Evolutionary conservation across 2,113 vertebrate genomes (phyloP).

Genomic region (Mirza zaza): DNA sequence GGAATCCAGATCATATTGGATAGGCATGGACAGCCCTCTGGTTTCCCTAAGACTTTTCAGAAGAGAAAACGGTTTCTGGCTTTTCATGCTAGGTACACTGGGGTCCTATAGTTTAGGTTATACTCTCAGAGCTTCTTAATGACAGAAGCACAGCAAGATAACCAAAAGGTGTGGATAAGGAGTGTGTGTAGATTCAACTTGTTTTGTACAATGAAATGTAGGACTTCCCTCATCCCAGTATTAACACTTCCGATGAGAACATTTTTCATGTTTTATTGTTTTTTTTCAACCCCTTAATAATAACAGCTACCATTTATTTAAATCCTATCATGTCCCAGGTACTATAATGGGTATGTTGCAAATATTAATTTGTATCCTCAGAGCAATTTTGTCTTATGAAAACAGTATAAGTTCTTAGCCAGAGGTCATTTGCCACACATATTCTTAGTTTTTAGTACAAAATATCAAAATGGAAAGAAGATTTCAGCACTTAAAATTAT

Average conservation of each 20-base stretch:
- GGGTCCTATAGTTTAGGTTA: neutral
- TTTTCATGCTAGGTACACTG: neutral
- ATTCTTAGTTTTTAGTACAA: neutral
- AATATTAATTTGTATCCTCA: neutral
- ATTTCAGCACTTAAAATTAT: neutral
- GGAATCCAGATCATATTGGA: neutral
- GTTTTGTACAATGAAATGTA: neutral
- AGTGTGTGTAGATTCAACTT: neutral
- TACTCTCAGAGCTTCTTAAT: neutral
- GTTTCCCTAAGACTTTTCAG: neutral
- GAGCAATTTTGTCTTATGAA: neutral
- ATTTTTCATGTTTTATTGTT: neutral
- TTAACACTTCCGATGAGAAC: neutral
- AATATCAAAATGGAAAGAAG: neutral
- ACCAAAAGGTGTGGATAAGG: rapidly evolving
- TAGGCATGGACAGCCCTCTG: neutral
- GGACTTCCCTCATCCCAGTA: neutral
- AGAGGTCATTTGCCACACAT: neutral
- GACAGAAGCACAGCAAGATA: neutral
- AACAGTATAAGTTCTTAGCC: neutral
- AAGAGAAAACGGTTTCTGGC: neutral
- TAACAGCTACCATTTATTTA: conserved; percentile 6
- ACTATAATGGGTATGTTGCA: neutral
- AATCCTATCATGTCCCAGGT: neutral
- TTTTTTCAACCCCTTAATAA: neutral